Base-by-base conservation (phyloP, 30 jellyfish, hydroid and myxozoan species). In the Pelagia noctiluca region DNA sequence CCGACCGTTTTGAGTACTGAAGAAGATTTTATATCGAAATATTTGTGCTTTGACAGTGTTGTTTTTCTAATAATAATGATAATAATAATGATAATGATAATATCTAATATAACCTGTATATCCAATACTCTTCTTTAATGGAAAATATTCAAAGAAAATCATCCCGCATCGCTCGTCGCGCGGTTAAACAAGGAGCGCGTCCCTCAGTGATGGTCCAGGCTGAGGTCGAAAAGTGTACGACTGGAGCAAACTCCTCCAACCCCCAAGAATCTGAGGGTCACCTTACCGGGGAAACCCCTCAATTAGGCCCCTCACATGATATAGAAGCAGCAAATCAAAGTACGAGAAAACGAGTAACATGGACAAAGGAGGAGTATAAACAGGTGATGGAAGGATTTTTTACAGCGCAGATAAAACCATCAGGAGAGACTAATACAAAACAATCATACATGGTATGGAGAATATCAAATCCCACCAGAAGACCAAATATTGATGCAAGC, bases 391-490 rank as follows among this genome's bases (percentile, higher is more conserved):
- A 71, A 71, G 83, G 35, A 71, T 71, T 30, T 75, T 12, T 71
- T 71, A 71, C 68, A 71, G 37, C 83, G 71, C 83, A 71, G 83
- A 71, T n/a, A 75, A 71, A 71, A 71, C 83, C 71, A 34, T 33
- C 83, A 71, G 83, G 76, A 71, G 23, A 22, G 79, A 60, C 22
- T 60, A n/a, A n/a, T n/a, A 60, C 72, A 60, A 4, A 60, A 26
- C 79, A 66, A 66, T 5, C 67, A 66, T 34, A 26, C 8, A 31
- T 4, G 65, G 12, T 26, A 26, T 66, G 61, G 79, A 8, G 74
- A 61, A 28, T 28, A 61, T 12, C 74, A 61, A 61, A 60, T 60
- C 34, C 72, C 63, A 5, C 76, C 29, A 71, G 76, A 3, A 35
- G 83, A 71, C 42, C 42, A 31, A 71, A 71, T 33, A 66, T 21